Evolutionary conservation across 2,888 invertebrate genomes (phyloP).

Genomic region (Phorcus lineatus): DNA sequence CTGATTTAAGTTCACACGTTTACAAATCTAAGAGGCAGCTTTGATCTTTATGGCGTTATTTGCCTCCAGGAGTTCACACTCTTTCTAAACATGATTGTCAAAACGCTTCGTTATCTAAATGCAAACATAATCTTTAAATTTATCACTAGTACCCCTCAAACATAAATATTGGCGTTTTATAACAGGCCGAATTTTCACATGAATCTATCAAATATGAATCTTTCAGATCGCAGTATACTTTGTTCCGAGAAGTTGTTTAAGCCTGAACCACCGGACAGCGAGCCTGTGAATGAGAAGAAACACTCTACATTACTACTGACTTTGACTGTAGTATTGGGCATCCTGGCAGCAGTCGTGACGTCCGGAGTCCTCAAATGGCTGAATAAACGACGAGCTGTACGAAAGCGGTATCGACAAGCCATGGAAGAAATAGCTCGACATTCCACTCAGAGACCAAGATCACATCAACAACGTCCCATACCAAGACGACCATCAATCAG

Average conservation of each 20-base stretch:
- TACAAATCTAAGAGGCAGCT: no score
- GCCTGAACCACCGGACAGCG: background rate
- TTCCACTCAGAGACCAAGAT: background rate
- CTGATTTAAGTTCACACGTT: no score
- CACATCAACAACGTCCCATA: background rate
- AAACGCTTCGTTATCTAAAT: no score
- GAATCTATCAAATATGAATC: no score
- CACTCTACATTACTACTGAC: background rate
- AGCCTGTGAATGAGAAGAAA: background rate
- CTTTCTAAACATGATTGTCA: no score
- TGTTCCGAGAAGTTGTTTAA: background rate
- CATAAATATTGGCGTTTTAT: no score
- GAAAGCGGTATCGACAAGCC: background rate
- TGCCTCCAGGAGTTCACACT: no score
- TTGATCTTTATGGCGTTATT: no score
- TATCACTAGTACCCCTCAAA: no score
- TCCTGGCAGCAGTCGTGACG: background rate
- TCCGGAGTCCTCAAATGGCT: background rate
- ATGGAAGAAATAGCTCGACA: background rate
- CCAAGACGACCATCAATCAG: background rate
- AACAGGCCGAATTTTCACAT: background rate
- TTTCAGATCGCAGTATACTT: background rate
- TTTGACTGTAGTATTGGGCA: background rate
- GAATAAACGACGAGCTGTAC: background rate
- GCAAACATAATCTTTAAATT: no score